Evolutionary conservation across 2,113 vertebrate species (phyloP).

Genomic region (Tetrao urogallus): DNA sequence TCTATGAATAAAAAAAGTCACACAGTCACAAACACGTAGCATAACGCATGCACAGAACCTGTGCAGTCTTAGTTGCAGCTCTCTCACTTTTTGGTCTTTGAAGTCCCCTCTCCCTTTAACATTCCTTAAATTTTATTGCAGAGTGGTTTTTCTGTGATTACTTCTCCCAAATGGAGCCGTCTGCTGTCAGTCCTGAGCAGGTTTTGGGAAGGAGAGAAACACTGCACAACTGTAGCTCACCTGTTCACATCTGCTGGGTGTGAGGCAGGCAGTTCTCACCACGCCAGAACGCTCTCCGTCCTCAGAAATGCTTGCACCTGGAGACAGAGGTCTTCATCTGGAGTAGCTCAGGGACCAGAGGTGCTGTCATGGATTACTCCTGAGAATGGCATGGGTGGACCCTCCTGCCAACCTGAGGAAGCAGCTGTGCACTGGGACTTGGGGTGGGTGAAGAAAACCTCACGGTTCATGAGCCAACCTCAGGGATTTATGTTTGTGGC

Average conservation of each 20-base stretch:
- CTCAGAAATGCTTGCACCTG: neutral
- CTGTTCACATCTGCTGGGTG: neutral
- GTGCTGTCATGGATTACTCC: neutral
- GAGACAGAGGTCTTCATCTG: neutral
- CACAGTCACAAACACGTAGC: neutral
- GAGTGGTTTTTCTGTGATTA: neutral
- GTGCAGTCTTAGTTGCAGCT: conserved; percentile 18
- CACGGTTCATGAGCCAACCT: neutral
- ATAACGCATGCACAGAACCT: neutral
- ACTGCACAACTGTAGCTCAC: neutral
- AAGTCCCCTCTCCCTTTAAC: conserved; percentile 28
- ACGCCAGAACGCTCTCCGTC: neutral
- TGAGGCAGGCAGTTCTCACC: neutral
- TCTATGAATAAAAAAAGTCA: neutral
- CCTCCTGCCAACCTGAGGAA: neutral
- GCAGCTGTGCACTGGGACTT: neutral
- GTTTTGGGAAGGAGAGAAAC: neutral
- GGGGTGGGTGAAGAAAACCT: neutral
- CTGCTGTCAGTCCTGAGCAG: neutral
- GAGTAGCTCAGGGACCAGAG: neutral
- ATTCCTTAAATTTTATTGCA: conserved; percentile 44
- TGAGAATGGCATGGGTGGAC: too few species aligned
- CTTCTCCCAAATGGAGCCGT: neutral
- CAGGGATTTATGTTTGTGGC: neutral
- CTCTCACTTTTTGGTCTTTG: conserved; percentile 31